These are phyloP conservation scores for Vireo altiloquus DNA, from an alignment of 2,113 vertebrate genomes.

Conservation along the genomic window DNA sequence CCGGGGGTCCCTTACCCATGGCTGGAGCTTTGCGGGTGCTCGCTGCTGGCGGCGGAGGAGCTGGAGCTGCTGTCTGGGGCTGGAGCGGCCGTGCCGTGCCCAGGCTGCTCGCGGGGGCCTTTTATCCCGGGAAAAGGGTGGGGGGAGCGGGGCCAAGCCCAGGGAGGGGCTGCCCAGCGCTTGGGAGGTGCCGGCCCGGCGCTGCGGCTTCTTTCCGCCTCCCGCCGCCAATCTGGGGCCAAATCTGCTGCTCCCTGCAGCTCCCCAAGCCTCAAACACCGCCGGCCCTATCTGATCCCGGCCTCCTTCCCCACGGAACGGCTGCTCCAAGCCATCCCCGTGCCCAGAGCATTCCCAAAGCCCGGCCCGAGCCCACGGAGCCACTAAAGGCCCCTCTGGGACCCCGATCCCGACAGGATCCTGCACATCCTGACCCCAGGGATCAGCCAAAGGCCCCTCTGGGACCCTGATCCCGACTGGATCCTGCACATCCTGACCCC, in stretches of 20 bases:
- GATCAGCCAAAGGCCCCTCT: too few species aligned
- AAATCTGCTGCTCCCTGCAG: not conserved
- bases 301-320: not conserved
- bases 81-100: not conserved
- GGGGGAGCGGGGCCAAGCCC: not conserved
- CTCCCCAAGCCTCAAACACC: not conserved
- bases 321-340: not conserved
- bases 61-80: not conserved
- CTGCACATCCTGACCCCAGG: too few species aligned
- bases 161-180: constrained; percentile 11
- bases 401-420: not conserved
- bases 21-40: not conserved
- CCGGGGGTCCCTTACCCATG: constrained; percentile 3
- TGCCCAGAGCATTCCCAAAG: not conserved
- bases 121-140: not conserved
- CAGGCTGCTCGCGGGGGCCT: not conserved
- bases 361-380: not conserved
- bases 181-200: constrained; percentile 20
- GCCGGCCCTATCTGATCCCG: not conserved
- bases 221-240: not conserved
- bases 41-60: not conserved
- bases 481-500: not conserved
- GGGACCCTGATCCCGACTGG: not conserved
- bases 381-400: not conserved
- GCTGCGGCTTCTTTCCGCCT: not conserved